phyloP scores from a whole-genome alignment of 2,888 invertebrate species.

The Polyommatus icarus region DNA sequence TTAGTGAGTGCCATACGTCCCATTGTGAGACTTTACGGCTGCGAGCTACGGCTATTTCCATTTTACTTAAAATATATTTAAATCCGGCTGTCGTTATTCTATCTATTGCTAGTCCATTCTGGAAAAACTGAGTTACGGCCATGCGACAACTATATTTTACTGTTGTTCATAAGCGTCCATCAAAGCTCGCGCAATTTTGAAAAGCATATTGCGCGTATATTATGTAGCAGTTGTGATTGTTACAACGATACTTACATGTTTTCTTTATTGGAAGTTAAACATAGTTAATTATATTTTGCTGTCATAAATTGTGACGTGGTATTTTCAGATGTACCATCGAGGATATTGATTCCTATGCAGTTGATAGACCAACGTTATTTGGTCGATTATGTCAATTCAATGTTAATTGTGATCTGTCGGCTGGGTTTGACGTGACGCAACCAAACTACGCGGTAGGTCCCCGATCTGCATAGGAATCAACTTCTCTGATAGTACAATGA shows the following conservation, averaged over 20 bases:
- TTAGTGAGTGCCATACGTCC: slow-evolving; percentile 76
- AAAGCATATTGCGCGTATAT: background rate
- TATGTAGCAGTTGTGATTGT: background rate
- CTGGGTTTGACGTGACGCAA: too few species aligned
- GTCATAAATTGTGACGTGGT: background rate
- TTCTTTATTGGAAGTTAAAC: background rate
- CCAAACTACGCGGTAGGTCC: too few species aligned
- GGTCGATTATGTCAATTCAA: too few species aligned
- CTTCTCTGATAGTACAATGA: too few species aligned
- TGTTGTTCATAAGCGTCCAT: slow-evolving; percentile 1
- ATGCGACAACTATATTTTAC: slow-evolving; percentile 12
- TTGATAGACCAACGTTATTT: too few species aligned
- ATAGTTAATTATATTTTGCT: background rate
- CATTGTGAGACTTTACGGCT: slow-evolving; percentile 73
- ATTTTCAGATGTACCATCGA: too few species aligned
- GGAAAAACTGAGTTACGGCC: slow-evolving; percentile 27
- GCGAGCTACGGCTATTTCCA: slow-evolving; percentile 59
- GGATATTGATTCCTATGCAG: too few species aligned
- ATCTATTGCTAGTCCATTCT: slow-evolving; percentile 13
- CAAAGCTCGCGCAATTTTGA: background rate
- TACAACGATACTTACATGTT: background rate
- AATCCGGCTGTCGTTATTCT: slow-evolving; percentile 40
- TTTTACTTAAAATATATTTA: slow-evolving; percentile 63
- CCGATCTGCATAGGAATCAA: too few species aligned
- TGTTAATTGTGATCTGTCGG: too few species aligned